Conservation (phyloP, 2,113 vertebrate genomes). For the Sturnira hondurensis region DNA sequence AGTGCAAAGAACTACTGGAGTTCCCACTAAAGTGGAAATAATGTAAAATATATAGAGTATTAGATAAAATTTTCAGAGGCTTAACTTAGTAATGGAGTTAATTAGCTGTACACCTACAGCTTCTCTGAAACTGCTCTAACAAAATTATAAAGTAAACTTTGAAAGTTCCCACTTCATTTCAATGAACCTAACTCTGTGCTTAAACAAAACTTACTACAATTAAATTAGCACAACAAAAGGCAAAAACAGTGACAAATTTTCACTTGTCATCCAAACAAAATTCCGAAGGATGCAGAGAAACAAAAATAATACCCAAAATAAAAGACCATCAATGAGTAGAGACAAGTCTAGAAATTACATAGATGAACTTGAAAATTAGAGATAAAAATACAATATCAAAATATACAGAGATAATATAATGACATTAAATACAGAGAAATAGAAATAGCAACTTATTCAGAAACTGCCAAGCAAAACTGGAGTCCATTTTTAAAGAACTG, state of each 20-base stretch:
- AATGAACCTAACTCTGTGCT: not conserved
- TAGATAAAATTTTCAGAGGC: not conserved
- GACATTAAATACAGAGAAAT: not conserved
- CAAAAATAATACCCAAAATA: not conserved
- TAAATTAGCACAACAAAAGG: not conserved
- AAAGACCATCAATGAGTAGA: not conserved
- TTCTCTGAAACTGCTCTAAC: not conserved
- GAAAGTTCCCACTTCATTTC: not conserved
- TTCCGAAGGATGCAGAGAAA: not conserved
- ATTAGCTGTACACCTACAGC: not conserved
- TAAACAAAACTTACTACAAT: not conserved
- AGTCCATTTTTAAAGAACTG: not conserved
- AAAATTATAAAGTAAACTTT: not conserved
- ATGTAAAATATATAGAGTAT: not conserved
- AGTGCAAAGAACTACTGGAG: not conserved
- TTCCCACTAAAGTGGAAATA: not conserved
- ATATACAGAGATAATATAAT: not conserved
- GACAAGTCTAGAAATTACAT: not conserved
- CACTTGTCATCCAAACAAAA: not conserved
- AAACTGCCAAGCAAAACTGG: not conserved
- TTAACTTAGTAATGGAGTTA: not conserved
- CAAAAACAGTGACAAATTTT: not conserved
- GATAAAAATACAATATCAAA: not conserved
- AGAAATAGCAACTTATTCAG: not conserved
- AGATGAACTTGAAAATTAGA: not conserved